These are phyloP conservation scores for Drosophila rhopaloa DNA, from an alignment of 1,140 invertebrate species.

Conservation along the genomic window DNA sequence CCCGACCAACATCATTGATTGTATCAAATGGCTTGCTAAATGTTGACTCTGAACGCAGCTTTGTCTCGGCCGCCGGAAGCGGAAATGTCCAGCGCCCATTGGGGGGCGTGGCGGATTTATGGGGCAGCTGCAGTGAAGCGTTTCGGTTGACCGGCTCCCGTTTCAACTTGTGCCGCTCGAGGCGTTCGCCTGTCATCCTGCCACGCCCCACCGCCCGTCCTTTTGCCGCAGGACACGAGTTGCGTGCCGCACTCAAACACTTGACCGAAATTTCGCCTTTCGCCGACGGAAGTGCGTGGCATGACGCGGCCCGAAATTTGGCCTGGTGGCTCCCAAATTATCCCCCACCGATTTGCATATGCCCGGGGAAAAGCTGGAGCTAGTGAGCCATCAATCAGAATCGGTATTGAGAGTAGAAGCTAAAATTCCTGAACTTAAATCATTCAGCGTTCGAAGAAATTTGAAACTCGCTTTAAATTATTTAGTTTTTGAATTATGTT, in stretches of 20 bases:
- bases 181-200: conserved; percentile 51
- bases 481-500: too few relatives aligned
- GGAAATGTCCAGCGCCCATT: conserved; percentile 63
- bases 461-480: not conserved
- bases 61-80: conserved; percentile 38
- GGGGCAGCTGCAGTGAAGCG: conserved; percentile 12
- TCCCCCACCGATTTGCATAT: conserved; percentile 36
- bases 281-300: conserved; percentile 49
- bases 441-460: not conserved
- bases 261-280: conserved; percentile 15
- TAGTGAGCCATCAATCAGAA: conserved; percentile 12
- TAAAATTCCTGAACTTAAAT: too few relatives aligned
- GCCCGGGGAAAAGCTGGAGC: not conserved
- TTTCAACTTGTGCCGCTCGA: conserved; percentile 14
- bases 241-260: conserved; percentile 49
- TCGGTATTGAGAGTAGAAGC: not conserved
- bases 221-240: conserved; percentile 57
- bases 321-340: conserved; percentile 27
- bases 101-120: conserved; percentile 54
- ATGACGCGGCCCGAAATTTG: conserved; percentile 40
- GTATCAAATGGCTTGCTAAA: conserved; percentile 71
- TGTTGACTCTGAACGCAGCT: conserved; percentile 40
- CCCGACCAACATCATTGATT: conserved; percentile 59
- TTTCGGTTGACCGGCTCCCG: too few relatives aligned
- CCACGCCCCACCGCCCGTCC: conserved; percentile 8